Percentiles rank a stretch among this genome's conserved stretches.
These are phyloP conservation scores for Dicyrtomina minuta DNA, from an alignment of 2,888 invertebrate species.

Conservation along the genomic window DNA sequence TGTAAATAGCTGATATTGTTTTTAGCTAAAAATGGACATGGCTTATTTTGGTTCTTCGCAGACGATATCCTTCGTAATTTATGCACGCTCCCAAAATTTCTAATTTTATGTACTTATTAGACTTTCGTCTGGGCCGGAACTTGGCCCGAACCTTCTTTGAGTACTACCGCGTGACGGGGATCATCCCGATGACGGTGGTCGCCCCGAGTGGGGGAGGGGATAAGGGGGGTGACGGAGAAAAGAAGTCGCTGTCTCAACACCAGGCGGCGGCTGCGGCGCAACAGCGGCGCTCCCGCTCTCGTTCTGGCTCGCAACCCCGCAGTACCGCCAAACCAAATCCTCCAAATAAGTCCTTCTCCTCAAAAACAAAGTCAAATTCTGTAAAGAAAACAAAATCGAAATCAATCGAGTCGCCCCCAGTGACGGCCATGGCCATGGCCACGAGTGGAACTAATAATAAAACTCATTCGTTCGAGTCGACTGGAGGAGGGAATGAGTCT, in stretches of 20 bases:
- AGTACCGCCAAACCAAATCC: conserved; percentile 32
- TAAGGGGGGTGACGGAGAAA: too few relatives aligned
- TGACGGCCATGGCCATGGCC: neutral
- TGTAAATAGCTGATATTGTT: too few relatives aligned
- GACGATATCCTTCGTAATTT: too few relatives aligned
- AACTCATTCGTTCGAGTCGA: neutral
- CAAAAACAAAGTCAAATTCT: conserved; percentile 5
- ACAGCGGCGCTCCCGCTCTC: conserved; percentile 56
- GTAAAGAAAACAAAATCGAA: neutral
- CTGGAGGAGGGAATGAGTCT: too few relatives aligned
- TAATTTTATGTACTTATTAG: conserved; percentile 60
- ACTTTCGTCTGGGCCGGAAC: conserved; percentile 76
- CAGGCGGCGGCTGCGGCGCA: conserved; percentile 52
- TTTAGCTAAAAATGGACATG: too few relatives aligned
- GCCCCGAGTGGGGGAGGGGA: too few relatives aligned
- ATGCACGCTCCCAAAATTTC: too few relatives aligned
- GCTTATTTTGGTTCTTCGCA: too few relatives aligned
- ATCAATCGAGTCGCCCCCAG: neutral
- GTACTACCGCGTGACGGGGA: conserved; percentile 75
- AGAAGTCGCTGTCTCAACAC: conserved; percentile 44
- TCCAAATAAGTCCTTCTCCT: conserved; percentile 19
- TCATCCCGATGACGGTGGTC: conserved; percentile 66
- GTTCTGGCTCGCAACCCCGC: conserved; percentile 54
- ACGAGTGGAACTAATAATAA: neutral
- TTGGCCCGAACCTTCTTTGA: conserved; percentile 74